Conservation (phyloP, 2,113 vertebrate species). For the Daubentonia madagascariensis region DNA sequence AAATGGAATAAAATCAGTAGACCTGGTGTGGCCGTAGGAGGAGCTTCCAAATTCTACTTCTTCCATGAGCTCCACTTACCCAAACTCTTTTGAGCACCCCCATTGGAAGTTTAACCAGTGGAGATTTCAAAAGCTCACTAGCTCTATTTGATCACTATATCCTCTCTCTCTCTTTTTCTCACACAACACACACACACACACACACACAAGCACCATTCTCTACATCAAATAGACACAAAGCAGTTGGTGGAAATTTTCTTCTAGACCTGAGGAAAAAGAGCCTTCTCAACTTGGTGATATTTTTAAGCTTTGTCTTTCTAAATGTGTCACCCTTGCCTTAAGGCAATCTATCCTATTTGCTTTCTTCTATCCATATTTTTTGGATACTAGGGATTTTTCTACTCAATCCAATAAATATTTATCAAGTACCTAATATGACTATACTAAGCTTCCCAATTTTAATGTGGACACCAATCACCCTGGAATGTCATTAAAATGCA, state of each 20-base stretch:
- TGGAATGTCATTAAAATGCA: background rate
- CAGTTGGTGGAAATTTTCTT: background rate
- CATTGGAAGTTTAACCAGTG: background rate
- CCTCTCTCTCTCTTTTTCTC: background rate
- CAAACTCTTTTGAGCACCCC: background rate
- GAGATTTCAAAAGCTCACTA: background rate
- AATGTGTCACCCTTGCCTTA: background rate
- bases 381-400: background rate
- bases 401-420: background rate
- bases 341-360: background rate
- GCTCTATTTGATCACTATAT: background rate
- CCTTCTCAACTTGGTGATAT: background rate
- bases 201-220: background rate
- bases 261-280: background rate
- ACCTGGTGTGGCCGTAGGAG: background rate
- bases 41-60: background rate
- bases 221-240: background rate
- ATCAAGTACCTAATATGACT: background rate
- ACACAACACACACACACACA: background rate
- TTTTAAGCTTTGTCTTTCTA: background rate
- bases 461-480: background rate
- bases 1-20: constrained; percentile 4
- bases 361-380: background rate
- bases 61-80: background rate
- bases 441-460: background rate